phyloP scores from a whole-genome alignment of 1,140 invertebrate genomes.

The Brachionus koreanus region DNA sequence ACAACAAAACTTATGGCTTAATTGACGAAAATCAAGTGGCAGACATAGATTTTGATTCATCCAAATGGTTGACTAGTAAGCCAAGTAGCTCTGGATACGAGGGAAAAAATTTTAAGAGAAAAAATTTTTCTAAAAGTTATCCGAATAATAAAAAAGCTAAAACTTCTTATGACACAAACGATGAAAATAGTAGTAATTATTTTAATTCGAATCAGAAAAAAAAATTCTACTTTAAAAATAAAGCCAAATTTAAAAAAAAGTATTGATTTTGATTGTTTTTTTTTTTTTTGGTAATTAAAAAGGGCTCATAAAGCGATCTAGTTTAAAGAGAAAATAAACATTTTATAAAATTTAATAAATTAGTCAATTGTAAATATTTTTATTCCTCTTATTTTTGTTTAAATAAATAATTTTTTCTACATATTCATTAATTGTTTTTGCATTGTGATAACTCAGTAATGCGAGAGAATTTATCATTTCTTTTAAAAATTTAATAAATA shows the following conservation, averaged over 20 bases:
- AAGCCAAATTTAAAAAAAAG: conserved; percentile 24
- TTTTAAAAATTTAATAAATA: too few relatives aligned
- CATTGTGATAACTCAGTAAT: too few relatives aligned
- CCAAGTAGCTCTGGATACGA: neutral
- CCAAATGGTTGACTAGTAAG: conserved; percentile 29
- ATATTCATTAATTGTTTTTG: neutral
- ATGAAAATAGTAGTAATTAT: neutral
- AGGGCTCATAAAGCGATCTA: neutral
- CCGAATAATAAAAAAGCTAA: conserved; percentile 31
- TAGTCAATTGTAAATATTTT: neutral
- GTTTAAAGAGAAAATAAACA: neutral
- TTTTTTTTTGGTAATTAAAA: neutral
- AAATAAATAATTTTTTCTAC: neutral
- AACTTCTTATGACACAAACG: neutral
- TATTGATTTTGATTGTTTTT: neutral
- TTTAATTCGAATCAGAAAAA: conserved; percentile 22
- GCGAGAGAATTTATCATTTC: too few relatives aligned
- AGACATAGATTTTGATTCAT: conserved; percentile 10
- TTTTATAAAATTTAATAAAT: neutral
- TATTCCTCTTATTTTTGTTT: neutral
- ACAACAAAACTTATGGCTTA: conserved; percentile 25
- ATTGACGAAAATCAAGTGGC: neutral
- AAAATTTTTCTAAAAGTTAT: conserved; percentile 8
- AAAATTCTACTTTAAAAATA: conserved; percentile 34
- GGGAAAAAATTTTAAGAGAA: neutral